Percentiles rank a stretch among this genome's conserved stretches.
Conservation (phyloP, 2,888 invertebrate genomes). For the Napeogenes inachia region DNA sequence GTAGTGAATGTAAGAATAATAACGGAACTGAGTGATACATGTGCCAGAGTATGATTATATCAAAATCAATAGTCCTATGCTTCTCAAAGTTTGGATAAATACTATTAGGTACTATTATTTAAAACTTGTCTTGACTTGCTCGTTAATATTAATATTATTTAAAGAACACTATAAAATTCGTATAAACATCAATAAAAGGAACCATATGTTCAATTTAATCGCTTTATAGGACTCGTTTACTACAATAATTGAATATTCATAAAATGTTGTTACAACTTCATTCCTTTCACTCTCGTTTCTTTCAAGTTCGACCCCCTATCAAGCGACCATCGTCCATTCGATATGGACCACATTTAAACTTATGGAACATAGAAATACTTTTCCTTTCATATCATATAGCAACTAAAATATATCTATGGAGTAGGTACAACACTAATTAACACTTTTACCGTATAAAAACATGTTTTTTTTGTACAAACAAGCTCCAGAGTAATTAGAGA, state of each 20-base stretch:
- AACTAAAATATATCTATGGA: conserved; percentile 1
- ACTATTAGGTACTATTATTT: too few species aligned
- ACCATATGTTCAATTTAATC: neutral
- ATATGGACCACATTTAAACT: conserved; percentile 51
- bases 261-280: conserved; percentile 34
- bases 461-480: neutral
- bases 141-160: too few species aligned
- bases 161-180: too few species aligned
- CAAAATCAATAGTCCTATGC: too few species aligned
- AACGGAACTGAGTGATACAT: too few species aligned
- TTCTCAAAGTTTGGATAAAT: too few species aligned
- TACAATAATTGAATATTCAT: conserved; percentile 8
- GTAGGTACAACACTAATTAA: neutral
- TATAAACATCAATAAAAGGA: neutral
- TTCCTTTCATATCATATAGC: conserved; percentile 54
- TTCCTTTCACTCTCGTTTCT: conserved; percentile 65
- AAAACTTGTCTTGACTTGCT: too few species aligned
- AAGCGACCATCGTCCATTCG: conserved; percentile 38
- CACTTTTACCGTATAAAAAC: neutral
- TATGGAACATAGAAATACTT: conserved; percentile 54
- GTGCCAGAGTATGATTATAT: too few species aligned
- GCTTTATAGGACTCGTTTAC: neutral
- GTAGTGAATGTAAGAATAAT: too few species aligned
- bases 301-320: conserved; percentile 59
- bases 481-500: neutral